Conservation (phyloP, 2,113 vertebrate genomes). For the Machaerirhynchus nigripectus region DNA sequence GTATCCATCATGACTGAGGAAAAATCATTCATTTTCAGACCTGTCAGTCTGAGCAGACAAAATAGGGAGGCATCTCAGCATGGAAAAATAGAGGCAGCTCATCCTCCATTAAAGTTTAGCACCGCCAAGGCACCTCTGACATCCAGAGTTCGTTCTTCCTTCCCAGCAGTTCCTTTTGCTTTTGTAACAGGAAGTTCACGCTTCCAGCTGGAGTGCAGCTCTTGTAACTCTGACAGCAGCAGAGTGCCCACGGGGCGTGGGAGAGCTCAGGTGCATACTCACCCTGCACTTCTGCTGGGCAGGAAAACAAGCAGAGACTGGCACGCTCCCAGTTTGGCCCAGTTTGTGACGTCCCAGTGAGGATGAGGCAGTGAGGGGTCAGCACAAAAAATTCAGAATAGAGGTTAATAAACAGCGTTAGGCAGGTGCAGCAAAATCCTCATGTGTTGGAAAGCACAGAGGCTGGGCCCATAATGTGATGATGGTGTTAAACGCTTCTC, state of each 20-base stretch:
- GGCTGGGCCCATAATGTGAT: not conserved
- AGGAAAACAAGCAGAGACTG: not conserved
- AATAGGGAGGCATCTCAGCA: conserved; percentile 18
- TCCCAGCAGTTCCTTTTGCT: not conserved
- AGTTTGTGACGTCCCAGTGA: not conserved
- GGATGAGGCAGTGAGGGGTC: not conserved
- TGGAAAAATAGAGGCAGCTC: not conserved
- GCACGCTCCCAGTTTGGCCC: not conserved
- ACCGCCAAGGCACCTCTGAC: not conserved
- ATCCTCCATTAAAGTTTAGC: conserved; percentile 33
- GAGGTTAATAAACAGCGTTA: not conserved
- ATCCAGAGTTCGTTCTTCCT: not conserved
- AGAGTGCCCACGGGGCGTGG: not conserved
- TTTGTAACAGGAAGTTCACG: not conserved
- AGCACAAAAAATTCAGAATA: not conserved
- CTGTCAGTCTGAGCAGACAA: conserved; percentile 40
- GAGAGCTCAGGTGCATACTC: not conserved
- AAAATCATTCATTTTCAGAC: conserved; percentile 63
- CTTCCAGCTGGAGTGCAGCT: not conserved
- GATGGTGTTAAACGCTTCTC: not conserved
- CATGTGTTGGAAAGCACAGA: not conserved
- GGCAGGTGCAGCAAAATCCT: not conserved
- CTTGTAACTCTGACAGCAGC: not conserved
- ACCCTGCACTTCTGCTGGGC: not conserved
- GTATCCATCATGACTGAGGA: conserved; percentile 47